These are phyloP conservation scores for Lysandra coridon DNA, from an alignment of 2,888 invertebrate genomes.

Conservation along the genomic window DNA sequence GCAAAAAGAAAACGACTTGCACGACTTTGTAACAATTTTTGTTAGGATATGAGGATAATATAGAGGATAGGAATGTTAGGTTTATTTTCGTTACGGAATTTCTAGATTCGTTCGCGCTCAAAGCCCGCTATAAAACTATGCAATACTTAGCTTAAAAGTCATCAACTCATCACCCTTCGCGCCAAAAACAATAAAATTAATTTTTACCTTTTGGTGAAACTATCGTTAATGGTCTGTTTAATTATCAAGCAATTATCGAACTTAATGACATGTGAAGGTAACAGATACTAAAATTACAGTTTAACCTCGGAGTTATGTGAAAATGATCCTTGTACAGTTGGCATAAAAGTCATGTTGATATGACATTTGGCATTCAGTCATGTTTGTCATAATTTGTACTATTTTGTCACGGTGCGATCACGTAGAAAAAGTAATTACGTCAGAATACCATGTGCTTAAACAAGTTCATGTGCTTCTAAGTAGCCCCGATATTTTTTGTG, in stretches of 20 bases:
- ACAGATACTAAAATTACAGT: slow-evolving; percentile 41
- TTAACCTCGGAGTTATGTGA: background rate
- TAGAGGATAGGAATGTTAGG: too few species aligned
- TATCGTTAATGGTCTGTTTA: slow-evolving; percentile 56
- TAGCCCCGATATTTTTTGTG: too few species aligned
- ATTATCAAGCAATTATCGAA: slow-evolving; percentile 54
- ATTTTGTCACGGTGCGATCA: background rate
- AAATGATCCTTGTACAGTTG: background rate
- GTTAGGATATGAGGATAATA: too few species aligned
- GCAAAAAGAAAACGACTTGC: too few species aligned
- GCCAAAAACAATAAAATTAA: background rate
- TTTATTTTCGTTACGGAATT: too few species aligned
- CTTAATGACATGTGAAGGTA: slow-evolving; percentile 54
- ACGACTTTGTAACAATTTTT: too few species aligned
- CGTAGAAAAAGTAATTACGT: background rate
- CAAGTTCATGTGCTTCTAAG: background rate
- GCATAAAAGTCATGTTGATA: background rate
- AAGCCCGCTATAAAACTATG: too few species aligned
- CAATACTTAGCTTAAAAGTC: background rate
- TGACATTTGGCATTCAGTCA: background rate
- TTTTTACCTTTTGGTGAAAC: slow-evolving; percentile 42
- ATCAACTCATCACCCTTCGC: background rate
- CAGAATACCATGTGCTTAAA: background rate
- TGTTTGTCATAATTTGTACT: background rate
- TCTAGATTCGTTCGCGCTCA: too few species aligned